phyloP scores from a whole-genome alignment of 2,113 vertebrate species.

The Sorex fumeus region DNA sequence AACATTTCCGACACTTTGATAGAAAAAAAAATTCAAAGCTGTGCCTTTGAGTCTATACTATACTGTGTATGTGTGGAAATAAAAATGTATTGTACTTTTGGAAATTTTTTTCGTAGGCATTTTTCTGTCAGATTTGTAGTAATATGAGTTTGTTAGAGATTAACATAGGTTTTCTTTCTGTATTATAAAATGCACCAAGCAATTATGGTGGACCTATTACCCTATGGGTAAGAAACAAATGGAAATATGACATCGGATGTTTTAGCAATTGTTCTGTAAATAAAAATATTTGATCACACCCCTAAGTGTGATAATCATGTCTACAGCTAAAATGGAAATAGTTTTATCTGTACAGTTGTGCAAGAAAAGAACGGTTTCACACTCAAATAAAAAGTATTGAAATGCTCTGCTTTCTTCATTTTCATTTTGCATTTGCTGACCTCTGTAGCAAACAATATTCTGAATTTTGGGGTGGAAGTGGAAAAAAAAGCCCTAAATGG shows the following conservation, averaged over 20 bases:
- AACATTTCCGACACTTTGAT: constrained; percentile 87
- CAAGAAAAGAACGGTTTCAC: constrained; percentile 93
- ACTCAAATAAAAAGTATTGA: constrained; percentile 89
- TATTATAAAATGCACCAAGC: constrained; percentile 97
- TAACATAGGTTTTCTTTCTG: constrained; percentile 97
- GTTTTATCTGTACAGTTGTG: constrained; percentile 92
- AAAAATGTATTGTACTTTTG: constrained; percentile 91
- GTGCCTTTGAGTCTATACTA: constrained; percentile 92
- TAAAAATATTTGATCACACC: constrained; percentile 97
- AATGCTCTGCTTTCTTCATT: constrained; percentile 81
- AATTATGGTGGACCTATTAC: constrained; percentile 99
- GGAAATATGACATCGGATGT: constrained; percentile 95
- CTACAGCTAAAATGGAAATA: constrained; percentile 92
- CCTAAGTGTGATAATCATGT: constrained; percentile 91
- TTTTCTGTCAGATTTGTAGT: constrained; percentile 94
- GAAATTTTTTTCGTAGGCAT: constrained; percentile 91
- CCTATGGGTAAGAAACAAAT: constrained; percentile 99
- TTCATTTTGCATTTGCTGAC: constrained; percentile 50
- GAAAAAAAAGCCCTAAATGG: constrained; percentile 4
- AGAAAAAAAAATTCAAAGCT: constrained; percentile 90
- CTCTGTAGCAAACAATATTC: neutral
- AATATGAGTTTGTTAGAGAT: constrained; percentile 94
- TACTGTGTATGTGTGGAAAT: constrained; percentile 90
- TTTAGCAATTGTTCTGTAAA: constrained; percentile 97
- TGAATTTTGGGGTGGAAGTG: neutral